Percentiles rank a stretch among this genome's conserved stretches.
phyloP scores from a whole-genome alignment of 2,888 invertebrate species.

The Drosophila atripex region DNA sequence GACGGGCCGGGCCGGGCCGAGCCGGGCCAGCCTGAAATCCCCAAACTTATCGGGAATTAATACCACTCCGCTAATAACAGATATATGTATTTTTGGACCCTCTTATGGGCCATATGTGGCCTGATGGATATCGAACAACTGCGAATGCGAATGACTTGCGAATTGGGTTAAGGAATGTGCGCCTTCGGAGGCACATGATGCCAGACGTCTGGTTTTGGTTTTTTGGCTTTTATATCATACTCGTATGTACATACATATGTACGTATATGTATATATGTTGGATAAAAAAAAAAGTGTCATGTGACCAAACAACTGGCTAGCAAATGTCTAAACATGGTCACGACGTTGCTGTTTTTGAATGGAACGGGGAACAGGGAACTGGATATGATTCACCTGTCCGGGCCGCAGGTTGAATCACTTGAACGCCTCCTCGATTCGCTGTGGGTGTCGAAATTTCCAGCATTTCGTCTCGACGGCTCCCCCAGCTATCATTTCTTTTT shows the following conservation, averaged over 20 bases:
- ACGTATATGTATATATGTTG: slow-evolving; percentile 53
- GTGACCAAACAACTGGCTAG: slow-evolving; percentile 72
- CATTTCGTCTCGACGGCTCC: slow-evolving; percentile 4
- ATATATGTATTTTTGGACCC: slow-evolving; percentile 33
- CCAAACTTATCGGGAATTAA: slow-evolving; percentile 64
- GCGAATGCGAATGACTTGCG: slow-evolving; percentile 56
- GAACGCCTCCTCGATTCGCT: not conserved
- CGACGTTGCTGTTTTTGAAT: slow-evolving; percentile 22
- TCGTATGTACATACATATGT: too few relatives aligned
- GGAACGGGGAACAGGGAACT: slow-evolving; percentile 5
- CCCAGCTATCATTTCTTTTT: slow-evolving; percentile 20
- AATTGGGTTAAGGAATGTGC: slow-evolving; percentile 68
- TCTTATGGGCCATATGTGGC: slow-evolving; percentile 16
- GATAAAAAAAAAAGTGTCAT: slow-evolving; percentile 51
- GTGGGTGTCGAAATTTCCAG: slow-evolving; percentile 3
- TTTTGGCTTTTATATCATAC: too few relatives aligned
- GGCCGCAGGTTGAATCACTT: slow-evolving; percentile 30
- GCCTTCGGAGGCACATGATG: slow-evolving; percentile 58
- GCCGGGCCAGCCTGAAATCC: slow-evolving; percentile 27
- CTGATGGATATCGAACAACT: slow-evolving; percentile 25
- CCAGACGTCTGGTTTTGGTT: slow-evolving; percentile 33
- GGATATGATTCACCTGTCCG: slow-evolving; percentile 55
- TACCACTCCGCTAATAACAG: slow-evolving; percentile 66
- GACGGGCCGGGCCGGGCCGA: too few relatives aligned
- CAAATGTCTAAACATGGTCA: slow-evolving; percentile 71